Conservation (phyloP, 2,888 invertebrate genomes). For the Phytoseiulus persimilis region DNA sequence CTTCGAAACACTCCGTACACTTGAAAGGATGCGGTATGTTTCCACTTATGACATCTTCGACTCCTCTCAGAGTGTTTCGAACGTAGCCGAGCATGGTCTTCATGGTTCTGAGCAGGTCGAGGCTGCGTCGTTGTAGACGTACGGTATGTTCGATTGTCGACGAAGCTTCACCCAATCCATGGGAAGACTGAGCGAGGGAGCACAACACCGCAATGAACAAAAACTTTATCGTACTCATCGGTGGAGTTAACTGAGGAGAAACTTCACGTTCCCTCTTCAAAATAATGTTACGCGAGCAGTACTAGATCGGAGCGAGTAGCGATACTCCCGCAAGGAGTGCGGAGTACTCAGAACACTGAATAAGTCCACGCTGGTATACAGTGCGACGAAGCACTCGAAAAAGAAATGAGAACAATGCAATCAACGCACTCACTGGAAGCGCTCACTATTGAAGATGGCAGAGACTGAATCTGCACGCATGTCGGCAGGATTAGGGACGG, state of each 20-base stretch:
- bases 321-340: background rate
- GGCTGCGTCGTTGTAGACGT: background rate
- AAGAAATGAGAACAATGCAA: background rate
- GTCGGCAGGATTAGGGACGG: background rate
- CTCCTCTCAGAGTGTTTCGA: background rate
- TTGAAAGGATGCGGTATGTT: slow-evolving; percentile 18
- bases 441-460: background rate
- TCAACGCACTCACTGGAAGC: background rate
- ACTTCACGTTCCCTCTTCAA: background rate
- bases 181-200: background rate
- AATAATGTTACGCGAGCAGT: background rate
- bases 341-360: background rate
- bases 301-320: background rate
- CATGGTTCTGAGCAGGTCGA: background rate
- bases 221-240: background rate
- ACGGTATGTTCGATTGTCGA: background rate
- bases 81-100: background rate
- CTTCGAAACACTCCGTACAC: slow-evolving; percentile 39
- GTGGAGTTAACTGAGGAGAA: background rate
- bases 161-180: background rate
- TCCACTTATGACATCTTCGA: slow-evolving; percentile 17
- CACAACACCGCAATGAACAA: background rate
- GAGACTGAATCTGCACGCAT: background rate
- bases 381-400: background rate
- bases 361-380: background rate